Conservation (phyloP, 2,797 vertebrate genomes). For the Parambassis ranga region DNA sequence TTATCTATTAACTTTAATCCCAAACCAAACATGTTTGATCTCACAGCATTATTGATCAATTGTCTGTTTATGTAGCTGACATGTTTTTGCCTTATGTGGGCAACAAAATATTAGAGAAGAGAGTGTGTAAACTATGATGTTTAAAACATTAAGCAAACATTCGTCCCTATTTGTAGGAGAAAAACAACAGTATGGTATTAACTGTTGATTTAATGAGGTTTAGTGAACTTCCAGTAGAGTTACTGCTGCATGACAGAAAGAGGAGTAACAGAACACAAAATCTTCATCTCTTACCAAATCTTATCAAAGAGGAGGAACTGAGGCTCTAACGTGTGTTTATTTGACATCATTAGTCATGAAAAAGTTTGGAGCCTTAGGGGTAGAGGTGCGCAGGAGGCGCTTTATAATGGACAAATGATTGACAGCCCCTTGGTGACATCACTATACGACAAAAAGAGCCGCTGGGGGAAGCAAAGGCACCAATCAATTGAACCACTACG, state of each 20-base stretch:
- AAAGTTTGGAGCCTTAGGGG: constrained; percentile 5
- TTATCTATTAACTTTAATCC: constrained; percentile 67
- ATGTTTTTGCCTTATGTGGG: neutral
- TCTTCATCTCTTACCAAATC: too few species aligned
- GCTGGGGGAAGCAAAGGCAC: constrained; percentile 66
- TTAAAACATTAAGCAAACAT: constrained; percentile 35
- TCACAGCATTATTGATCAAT: constrained; percentile 52
- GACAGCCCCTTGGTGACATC: constrained; percentile 89
- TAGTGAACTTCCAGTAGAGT: too few species aligned
- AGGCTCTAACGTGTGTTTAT: constrained; percentile 22
- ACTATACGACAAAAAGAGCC: constrained; percentile 81
- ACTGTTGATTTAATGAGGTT: too few species aligned
- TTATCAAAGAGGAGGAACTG: neutral
- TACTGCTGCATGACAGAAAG: too few species aligned
- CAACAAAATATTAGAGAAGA: neutral
- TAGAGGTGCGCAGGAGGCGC: constrained; percentile 58
- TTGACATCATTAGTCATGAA: constrained; percentile 15
- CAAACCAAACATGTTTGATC: constrained; percentile 55
- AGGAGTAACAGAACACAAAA: too few species aligned
- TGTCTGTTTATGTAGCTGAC: constrained; percentile 16
- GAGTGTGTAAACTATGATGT: constrained; percentile 20
- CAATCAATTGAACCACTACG: constrained; percentile 74
- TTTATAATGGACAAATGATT: constrained; percentile 74
- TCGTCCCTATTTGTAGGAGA: constrained; percentile 26
- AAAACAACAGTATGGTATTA: constrained; percentile 36